Base-by-base conservation (phyloP, 2,888 invertebrate genomes). In the Dusona sp. region DNA sequence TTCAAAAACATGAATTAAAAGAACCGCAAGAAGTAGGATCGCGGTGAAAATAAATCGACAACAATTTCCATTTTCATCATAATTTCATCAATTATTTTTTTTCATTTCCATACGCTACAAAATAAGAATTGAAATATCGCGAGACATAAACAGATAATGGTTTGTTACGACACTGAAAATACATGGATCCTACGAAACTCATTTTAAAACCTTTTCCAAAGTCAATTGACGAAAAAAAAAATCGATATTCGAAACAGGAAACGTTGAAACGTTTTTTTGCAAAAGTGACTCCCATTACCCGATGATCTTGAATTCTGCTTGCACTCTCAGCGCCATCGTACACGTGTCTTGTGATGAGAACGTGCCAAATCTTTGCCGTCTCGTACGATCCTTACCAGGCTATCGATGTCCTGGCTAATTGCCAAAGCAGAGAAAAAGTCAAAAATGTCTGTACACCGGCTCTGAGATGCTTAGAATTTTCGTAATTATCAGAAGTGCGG, bases 331-430 rank as follows among this genome's bases (percentile, higher is more conserved):
- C 65, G n/a, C 77, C 36, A 36, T 77, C 38, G 42, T n/a, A 9
- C 75, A 75, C 75, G 75, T 75, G 75, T 29, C 61, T 75, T n/a
- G 22, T 25, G 9, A 19, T 29, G 2, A 25, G 13, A 16, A 36
- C 72, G 72, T 72, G 79, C 79, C 79, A 79, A 79, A 72, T 48
- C 4, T 64, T 45, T 48, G 22, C 22, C 48, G 29, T 48, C 29
- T 68, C 38, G 67, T 79, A 33, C 33, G n/a, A 36, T 48, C 79
- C n/a, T 72, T 79, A 16, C 38, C 45, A 19, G 72, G 19, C 72
- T 29, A 79, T 79, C 79, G 61, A 70, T 79, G 45, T 1, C 57
- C 79, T 79, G 79, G 79, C 79, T 45, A 33, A 57, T 61, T 25
- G 79, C 79, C 79, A 79, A 61, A 22, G 33, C 9, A n/a, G 38